Base-by-base conservation (phyloP, 2,888 invertebrate genomes). In the Cylindroiulus punctatus region DNA sequence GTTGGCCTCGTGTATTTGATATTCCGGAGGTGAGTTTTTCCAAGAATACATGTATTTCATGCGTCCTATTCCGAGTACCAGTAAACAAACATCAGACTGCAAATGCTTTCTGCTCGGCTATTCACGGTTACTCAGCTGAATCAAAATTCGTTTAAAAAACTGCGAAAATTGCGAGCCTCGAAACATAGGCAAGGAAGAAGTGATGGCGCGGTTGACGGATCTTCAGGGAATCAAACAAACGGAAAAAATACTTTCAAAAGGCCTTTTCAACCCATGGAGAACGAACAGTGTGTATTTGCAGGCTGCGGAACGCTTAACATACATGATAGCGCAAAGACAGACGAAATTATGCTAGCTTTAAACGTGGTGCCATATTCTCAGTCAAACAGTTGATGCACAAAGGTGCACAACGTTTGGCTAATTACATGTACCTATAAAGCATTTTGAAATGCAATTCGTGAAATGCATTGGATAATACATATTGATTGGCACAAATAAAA, bases 21-120 rank as follows among this genome's bases (percentile, higher is more conserved):
- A 76, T 30, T 76, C 30, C 12, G 30, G 30, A 76, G 30, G 14
- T 30, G 76, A 30, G 10, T 30, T 76, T 30, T 76, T 76, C 17
- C n/a, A n/a, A n/a, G n/a, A n/a, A 57, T 57, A n/a, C n/a, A n/a
- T n/a, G 57, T 57, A 57, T 57, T 57, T 65, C 36, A 52, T 57
- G 10, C n/a, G 22, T 19, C 57, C 22, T 57, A 57, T 57, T n/a
- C 22, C 14, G 26, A 26, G 65, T 26, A 65, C 65, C n/a, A 26
- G 65, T 65, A 65, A 65, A 65, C 65, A 65, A 65, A 65, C 30
- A 76, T 30, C 30, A 76, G 76, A 3, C 26, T 76, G 30, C 76
- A 76, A 76, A 76, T 76, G 30, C 65, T 65, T 65, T 65, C 65
- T 65, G 65, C 65, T 65, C 10, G 65, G 26, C 76, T 76, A 76